Evolutionary conservation across 2,888 invertebrate species (phyloP).

Genomic region (Thera britannica): DNA sequence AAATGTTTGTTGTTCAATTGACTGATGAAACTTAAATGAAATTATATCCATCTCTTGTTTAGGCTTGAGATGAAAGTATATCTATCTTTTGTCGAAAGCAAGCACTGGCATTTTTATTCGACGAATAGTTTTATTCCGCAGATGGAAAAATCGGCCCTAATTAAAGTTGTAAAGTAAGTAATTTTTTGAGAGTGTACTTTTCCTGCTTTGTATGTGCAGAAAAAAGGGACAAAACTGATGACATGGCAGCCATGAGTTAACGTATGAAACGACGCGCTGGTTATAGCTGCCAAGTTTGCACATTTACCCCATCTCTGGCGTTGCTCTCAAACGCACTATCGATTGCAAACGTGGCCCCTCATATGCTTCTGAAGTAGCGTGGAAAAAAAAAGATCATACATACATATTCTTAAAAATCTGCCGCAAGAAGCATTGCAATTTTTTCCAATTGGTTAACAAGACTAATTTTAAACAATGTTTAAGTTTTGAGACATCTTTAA

Average conservation of each 20-base stretch:
- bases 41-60: no score
- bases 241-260: neutral
- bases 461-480: neutral
- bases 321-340: constrained; percentile 19
- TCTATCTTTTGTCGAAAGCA: no score
- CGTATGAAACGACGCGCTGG: neutral
- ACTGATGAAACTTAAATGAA: no score
- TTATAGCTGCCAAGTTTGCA: constrained; percentile 2
- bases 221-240: neutral
- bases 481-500: neutral
- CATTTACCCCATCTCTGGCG: constrained; percentile 17
- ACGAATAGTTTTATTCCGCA: no score
- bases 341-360: constrained; percentile 12
- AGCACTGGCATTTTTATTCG: no score
- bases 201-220: neutral
- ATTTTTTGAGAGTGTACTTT: no score
- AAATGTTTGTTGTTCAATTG: no score
- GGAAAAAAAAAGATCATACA: no score
- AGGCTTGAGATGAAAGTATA: no score
- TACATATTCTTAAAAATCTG: neutral
- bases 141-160: no score
- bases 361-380: neutral
- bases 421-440: neutral
- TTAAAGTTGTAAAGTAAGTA: no score
- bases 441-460: no score